Evolutionary conservation across 2,113 vertebrate species (phyloP).

Genomic region (Crotalus tigris): DNA sequence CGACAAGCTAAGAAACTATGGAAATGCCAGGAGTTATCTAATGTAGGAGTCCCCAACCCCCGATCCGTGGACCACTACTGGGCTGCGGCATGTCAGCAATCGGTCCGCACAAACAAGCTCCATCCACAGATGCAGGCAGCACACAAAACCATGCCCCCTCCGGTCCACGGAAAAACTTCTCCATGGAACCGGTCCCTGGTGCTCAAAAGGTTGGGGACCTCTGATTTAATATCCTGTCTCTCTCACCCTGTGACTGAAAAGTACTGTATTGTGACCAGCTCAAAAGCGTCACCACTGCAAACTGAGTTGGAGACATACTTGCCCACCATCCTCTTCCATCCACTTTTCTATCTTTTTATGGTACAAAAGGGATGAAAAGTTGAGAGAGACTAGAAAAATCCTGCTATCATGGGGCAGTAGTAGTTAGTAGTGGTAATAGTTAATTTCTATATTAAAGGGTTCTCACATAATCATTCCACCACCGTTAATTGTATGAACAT

Average conservation of each 20-base stretch:
- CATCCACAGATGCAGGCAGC: too few relatives aligned
- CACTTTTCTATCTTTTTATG: neutral
- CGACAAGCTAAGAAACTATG: neutral
- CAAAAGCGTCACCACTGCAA: neutral
- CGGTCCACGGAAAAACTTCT: too few relatives aligned
- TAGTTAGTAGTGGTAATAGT: neutral
- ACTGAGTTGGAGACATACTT: neutral
- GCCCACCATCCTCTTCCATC: neutral
- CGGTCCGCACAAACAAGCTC: too few relatives aligned
- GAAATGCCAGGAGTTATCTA: neutral
- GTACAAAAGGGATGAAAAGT: neutral
- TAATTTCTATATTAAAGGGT: neutral
- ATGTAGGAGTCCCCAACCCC: too few relatives aligned
- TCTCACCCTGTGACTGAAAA: neutral
- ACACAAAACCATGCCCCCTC: too few relatives aligned
- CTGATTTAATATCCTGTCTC: neutral
- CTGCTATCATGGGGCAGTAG: neutral
- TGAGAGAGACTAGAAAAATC: neutral
- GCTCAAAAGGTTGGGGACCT: too few relatives aligned
- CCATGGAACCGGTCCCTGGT: too few relatives aligned
- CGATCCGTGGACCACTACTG: too few relatives aligned
- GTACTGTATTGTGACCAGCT: neutral
- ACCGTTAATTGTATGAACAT: too few relatives aligned
- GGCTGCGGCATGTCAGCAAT: too few relatives aligned
- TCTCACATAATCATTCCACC: neutral